These are phyloP conservation scores for Caenorhabditis sinica DNA, from an alignment of 2,888 invertebrate genomes.

Conservation along the genomic window DNA sequence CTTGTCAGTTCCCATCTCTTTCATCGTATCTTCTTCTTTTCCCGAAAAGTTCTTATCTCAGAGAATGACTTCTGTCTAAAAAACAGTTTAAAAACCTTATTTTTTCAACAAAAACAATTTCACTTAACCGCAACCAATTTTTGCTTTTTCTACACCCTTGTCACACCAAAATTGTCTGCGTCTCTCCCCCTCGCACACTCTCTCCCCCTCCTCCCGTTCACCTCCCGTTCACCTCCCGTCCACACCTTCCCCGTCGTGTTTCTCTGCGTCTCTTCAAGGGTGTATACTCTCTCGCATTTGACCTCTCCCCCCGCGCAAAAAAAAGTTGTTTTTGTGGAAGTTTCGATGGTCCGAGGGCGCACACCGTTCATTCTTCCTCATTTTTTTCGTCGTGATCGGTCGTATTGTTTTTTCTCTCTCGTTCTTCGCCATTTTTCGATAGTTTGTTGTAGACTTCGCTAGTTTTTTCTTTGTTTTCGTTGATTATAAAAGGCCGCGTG, in stretches of 20 bases:
- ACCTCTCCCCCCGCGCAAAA: not conserved
- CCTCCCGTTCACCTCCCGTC: not conserved
- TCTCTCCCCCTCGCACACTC: not conserved
- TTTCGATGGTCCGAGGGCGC: not conserved
- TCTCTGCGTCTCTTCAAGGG: conserved; percentile 9
- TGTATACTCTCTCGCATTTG: conserved; percentile 1
- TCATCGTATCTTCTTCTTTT: not conserved
- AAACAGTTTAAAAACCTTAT: too few relatives aligned
- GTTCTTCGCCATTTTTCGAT: not conserved
- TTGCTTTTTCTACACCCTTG: too few relatives aligned
- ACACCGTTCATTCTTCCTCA: not conserved
- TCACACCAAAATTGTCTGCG: too few relatives aligned
- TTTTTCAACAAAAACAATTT: too few relatives aligned
- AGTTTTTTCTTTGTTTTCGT: not conserved
- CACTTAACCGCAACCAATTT: too few relatives aligned
- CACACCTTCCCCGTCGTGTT: not conserved
- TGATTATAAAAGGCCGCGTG: not conserved
- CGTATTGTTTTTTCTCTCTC: not conserved
- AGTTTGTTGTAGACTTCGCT: too few relatives aligned
- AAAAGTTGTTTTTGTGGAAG: conserved; percentile 5
- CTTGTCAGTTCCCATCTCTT: not conserved
- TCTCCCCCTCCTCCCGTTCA: not conserved
- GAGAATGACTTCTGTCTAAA: not conserved
- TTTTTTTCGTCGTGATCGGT: not conserved
- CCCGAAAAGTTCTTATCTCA: too few relatives aligned